Evolutionary conservation across 1,140 invertebrate species (phyloP), one percentile per base, ranked within the genome.

Genomic region (Neodiprion pinetum): DNA sequence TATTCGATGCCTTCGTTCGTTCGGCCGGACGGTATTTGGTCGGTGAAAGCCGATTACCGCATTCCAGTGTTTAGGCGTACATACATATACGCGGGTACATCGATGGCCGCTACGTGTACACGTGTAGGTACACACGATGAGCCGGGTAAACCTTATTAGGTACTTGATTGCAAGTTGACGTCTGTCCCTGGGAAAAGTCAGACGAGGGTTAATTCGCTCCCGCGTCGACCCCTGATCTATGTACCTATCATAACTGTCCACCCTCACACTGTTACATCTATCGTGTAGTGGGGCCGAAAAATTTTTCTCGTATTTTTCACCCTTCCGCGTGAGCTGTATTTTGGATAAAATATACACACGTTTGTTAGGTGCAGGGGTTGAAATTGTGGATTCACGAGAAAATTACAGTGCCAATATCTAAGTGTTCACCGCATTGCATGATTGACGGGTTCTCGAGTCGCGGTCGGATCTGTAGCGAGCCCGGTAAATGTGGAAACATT

Each of bases 131-230:
- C 28, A 40, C 28, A 40, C 28, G 28, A 5, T 61, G 53, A 61
- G 53, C 53, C 9, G 53, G 53, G 53, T 61, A 61, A 61, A 61
- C 53, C 53, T 61, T 61, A 61, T 61, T 61, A 61, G 53, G 53
- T 61, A 61, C 53, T 61, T 61, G 53, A 61, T 61, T 61, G 53
- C 53, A 17, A 61, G 53, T 61, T 61, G 53, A 61, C 53, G 53
- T 61, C 53, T 61, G 53, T 61, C 53, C 11, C n/a, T 7, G 11
- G 53, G 53, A 61, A 61, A 61, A 61, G 53, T 61, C 53, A 61
- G 53, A 61, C 53, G 53, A 61, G 53, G 53, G 53, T 61, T 12
- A 61, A 61, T 14, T 61, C n/a, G 11, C 53, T 7, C 53, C 53
- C 11, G 53, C n/a, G 9, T 61, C 53, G 11, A 61, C n/a, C 53